phyloP scores from a whole-genome alignment of 2,113 vertebrate genomes.

The Amblyornis subalaris region DNA sequence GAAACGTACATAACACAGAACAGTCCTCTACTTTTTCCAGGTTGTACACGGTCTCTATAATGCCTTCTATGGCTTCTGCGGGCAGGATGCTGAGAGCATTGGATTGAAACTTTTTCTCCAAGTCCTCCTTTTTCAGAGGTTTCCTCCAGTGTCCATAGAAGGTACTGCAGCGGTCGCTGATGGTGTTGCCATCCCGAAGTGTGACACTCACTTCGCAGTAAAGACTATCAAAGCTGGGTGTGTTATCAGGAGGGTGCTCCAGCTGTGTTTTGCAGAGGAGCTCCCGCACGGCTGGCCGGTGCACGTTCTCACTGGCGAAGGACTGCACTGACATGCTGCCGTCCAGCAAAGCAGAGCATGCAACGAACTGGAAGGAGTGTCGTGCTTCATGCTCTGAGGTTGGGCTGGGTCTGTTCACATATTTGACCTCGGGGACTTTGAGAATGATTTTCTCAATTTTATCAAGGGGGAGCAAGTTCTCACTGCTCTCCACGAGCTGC shows the following conservation, averaged over 20 bases:
- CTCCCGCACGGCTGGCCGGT: slow-evolving; percentile 65
- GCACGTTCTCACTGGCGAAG: slow-evolving; percentile 65
- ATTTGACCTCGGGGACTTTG: slow-evolving; percentile 81
- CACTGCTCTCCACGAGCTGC: slow-evolving; percentile 54
- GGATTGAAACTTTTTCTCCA: slow-evolving; percentile 81
- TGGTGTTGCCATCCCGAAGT: slow-evolving; percentile 31
- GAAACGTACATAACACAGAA: slow-evolving; percentile 66
- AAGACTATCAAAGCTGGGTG: slow-evolving; percentile 85
- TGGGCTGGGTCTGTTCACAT: slow-evolving; percentile 82
- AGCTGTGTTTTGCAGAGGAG: slow-evolving; percentile 79
- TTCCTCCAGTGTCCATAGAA: slow-evolving; percentile 95
- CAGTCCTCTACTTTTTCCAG: slow-evolving; percentile 79
- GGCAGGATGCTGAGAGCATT: slow-evolving; percentile 73
- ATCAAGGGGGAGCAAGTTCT: slow-evolving; percentile 45
- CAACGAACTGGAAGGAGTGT: slow-evolving; percentile 91
- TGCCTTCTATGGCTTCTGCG: slow-evolving; percentile 68
- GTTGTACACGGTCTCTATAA: slow-evolving; percentile 71
- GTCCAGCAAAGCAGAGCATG: slow-evolving; percentile 82
- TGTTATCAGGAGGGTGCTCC: slow-evolving; percentile 80
- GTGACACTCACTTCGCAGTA: slow-evolving; percentile 78
- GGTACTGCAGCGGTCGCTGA: slow-evolving; percentile 69
- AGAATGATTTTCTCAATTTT: slow-evolving; percentile 75
- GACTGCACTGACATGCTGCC: slow-evolving; percentile 72
- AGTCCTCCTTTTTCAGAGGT: slow-evolving; percentile 80
- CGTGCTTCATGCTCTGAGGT: slow-evolving; percentile 86